Evolutionary conservation across 1,140 invertebrate genomes (phyloP).

Genomic region (Meteorus sp.): DNA sequence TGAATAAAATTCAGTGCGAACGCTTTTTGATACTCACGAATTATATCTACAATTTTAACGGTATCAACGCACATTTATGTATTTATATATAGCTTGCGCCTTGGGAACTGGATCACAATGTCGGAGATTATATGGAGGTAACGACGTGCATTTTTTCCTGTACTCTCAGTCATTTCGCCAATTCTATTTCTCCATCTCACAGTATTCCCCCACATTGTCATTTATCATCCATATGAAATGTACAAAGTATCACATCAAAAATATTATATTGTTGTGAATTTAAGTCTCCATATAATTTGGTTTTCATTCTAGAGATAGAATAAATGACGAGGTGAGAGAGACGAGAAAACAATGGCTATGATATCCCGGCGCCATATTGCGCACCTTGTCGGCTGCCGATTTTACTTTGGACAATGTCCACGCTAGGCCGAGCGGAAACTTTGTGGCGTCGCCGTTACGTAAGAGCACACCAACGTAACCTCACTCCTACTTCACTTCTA

Average conservation of each 20-base stretch:
- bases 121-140: neutral
- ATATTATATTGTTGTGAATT: too few species aligned
- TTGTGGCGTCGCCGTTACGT: conserved; percentile 24
- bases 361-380: neutral
- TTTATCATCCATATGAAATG: too few species aligned
- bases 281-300: neutral
- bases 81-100: conserved; percentile 18
- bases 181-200: too few species aligned
- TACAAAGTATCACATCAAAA: too few species aligned
- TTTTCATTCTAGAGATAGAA: neutral
- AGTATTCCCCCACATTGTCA: too few species aligned
- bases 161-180: too few species aligned
- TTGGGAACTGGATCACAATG: conserved; percentile 30
- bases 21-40: neutral
- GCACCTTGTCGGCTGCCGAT: conserved; percentile 9
- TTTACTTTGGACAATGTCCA: conserved; percentile 24
- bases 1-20: neutral
- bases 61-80: too few species aligned
- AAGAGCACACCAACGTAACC: conserved; percentile 25
- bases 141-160: too few species aligned
- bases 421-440: conserved; percentile 31
- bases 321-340: neutral
- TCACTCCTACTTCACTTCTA: neutral
- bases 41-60: too few species aligned
- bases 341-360: conserved; percentile 9